Conservation (phyloP, 2,888 invertebrate genomes). For the Tuberolachnus salignus region DNA sequence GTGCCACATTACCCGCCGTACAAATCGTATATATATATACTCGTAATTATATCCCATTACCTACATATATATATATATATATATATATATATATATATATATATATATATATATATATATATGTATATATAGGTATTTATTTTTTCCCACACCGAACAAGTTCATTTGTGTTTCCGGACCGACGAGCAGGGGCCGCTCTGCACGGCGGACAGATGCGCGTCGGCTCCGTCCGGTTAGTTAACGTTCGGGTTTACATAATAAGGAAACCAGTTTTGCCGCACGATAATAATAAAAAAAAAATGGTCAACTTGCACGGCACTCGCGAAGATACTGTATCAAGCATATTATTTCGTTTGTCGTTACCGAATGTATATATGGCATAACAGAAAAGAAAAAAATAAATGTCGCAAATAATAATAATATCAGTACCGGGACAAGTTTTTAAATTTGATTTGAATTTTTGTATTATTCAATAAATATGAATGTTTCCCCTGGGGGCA, state of each 20-base stretch:
- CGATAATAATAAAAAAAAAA: conserved; percentile 2
- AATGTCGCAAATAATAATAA: too few relatives aligned
- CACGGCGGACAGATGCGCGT: conserved; percentile 24
- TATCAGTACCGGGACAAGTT: too few relatives aligned
- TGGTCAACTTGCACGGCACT: conserved; percentile 3
- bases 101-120: too few relatives aligned
- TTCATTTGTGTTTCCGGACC: conserved; percentile 55
- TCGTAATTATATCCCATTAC: conserved; percentile 32
- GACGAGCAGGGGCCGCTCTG: conserved; percentile 11
- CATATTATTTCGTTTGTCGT: conserved; percentile 33
- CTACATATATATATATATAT: neutral
- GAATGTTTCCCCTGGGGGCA: too few relatives aligned
- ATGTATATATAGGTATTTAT: too few relatives aligned
- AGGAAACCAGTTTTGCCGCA: conserved; percentile 39
- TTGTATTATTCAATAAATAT: too few relatives aligned
- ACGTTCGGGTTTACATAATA: conserved; percentile 12
- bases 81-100: too few relatives aligned
- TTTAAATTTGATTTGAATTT: too few relatives aligned
- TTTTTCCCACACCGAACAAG: conserved; percentile 51
- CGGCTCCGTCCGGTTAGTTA: conserved; percentile 26
- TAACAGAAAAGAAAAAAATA: too few relatives aligned
- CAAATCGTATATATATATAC: conserved; percentile 22
- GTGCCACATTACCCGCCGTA: conserved; percentile 4
- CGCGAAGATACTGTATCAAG: conserved; percentile 29
- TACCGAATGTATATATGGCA: too few relatives aligned